Evolutionary conservation across 1,140 invertebrate species (phyloP).

Genomic region (Meteorus sp.): DNA sequence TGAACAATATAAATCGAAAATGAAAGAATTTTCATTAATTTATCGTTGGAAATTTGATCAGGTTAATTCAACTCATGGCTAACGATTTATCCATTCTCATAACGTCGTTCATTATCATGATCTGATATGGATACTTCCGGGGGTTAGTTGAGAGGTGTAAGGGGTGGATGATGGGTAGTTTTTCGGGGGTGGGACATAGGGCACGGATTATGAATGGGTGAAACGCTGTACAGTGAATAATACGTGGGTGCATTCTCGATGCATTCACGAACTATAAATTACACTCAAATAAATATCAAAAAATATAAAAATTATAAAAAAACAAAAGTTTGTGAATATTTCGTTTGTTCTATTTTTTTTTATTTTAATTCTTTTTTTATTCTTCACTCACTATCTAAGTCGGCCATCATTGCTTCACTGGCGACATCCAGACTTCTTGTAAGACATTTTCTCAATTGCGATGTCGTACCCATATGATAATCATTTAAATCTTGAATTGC

Average conservation of each 20-base stretch:
- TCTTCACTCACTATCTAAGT: slow-evolving; percentile 64
- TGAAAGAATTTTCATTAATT: neutral
- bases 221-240: too few species aligned
- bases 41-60: slow-evolving; percentile 23
- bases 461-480: slow-evolving; percentile 63
- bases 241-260: too few species aligned
- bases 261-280: too few species aligned
- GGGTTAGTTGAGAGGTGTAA: too few species aligned
- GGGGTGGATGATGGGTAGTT: too few species aligned
- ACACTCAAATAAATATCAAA: neutral
- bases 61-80: slow-evolving; percentile 28
- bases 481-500: slow-evolving; percentile 64
- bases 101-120: slow-evolving; percentile 20
- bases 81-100: slow-evolving; percentile 34
- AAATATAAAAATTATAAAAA: neutral
- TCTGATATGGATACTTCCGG: too few species aligned
- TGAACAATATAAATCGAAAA: too few species aligned
- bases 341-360: neutral
- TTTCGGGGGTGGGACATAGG: too few species aligned
- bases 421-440: slow-evolving; percentile 65
- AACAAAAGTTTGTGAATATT: neutral
- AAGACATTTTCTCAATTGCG: slow-evolving; percentile 63
- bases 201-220: too few species aligned
- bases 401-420: slow-evolving; percentile 62
- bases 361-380: slow-evolving; percentile 1